Evolutionary conservation across 2,888 invertebrate genomes (phyloP).

Genomic region (Ptycholaimellus sp.): DNA sequence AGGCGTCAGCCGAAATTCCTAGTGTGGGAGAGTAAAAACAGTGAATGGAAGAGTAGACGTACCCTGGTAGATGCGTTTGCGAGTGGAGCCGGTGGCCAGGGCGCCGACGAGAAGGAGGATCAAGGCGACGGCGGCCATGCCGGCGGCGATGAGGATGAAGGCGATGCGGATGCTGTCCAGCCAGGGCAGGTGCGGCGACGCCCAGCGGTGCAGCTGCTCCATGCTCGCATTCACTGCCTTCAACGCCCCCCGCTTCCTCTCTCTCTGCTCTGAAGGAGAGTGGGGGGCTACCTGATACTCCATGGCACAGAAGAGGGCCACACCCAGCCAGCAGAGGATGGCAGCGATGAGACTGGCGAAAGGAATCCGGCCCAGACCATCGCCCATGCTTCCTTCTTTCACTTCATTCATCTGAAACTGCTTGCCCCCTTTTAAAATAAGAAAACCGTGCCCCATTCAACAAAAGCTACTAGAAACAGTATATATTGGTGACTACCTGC

Average conservation of each 20-base stretch:
- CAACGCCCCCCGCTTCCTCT: no score
- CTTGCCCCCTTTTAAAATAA: no score
- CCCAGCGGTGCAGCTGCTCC: neutral
- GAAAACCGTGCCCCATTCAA: no score
- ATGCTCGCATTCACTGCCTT: neutral
- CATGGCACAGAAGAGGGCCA: slow-evolving; percentile 57
- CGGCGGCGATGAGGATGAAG: slow-evolving; percentile 49
- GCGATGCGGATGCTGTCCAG: slow-evolving; percentile 4
- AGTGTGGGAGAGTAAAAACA: no score
- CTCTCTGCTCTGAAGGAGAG: no score
- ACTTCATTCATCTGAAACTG: no score
- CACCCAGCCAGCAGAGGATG: slow-evolving; percentile 72
- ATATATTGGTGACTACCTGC: no score
- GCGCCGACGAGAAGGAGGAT: slow-evolving; percentile 71
- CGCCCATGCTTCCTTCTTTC: no score
- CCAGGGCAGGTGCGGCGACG: neutral
- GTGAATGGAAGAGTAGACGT: no score
- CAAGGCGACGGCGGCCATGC: slow-evolving; percentile 67
- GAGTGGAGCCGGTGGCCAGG: slow-evolving; percentile 67
- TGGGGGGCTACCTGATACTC: no score
- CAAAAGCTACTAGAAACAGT: no score
- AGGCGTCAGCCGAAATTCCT: no score
- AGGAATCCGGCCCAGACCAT: slow-evolving; percentile 68
- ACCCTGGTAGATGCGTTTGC: slow-evolving; percentile 62
- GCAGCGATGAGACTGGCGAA: slow-evolving; percentile 84